Evolutionary conservation across 2,797 vertebrate species (phyloP), one percentile per base, ranked within the genome.

Genomic region (Pteropus rufus): DNA sequence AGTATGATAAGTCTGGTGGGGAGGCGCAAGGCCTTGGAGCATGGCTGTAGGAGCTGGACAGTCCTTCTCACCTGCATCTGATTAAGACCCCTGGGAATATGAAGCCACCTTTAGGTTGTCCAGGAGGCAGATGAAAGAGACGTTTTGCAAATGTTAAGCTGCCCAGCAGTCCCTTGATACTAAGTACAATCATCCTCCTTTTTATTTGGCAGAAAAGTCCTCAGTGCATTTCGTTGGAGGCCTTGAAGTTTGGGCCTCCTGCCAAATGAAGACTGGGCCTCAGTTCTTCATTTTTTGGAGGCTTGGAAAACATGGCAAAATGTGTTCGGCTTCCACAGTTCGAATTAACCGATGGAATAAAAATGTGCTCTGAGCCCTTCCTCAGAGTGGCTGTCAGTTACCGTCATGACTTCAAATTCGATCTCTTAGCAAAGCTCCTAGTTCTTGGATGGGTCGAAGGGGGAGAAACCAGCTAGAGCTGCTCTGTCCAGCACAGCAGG

Each of bases 151-250:
- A 83, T 23, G 52, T 41, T 72, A 36, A 64, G 44, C 49, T 93
- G 82, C 64, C 84, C 46, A 26, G 58, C 58, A 52, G 44, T 89
- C 85, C 89, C 58, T 36, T 7, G 23, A 39, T 89, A 85, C 79
- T 44, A 36, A 70, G 80, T 89, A 73, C 73, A 62, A 39, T 67
- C 62, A 15, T 41, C 60, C 15, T 87, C 49, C 4, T 93, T 93
- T 83, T 31, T 34, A 52, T 76, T 72, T 86, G 93, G 86, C 91
- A 91, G 69, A 29, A 75, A 80, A 91, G 49, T 39, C 85, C 82
- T 87, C 36, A 29, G 0, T 15, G 46, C 31, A 5, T 64, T 82
- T 77, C 10, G 0, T 23, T 16, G 36, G 41, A 60, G 89, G 64
- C 52, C 70, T 44, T 21, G 36, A 67, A 60, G 64, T 6, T 29